Percentiles rank a stretch among this genome's conserved stretches.
phyloP scores from a whole-genome alignment of 2,797 vertebrate genomes.

The Triplophysa yarkandensis region DNA sequence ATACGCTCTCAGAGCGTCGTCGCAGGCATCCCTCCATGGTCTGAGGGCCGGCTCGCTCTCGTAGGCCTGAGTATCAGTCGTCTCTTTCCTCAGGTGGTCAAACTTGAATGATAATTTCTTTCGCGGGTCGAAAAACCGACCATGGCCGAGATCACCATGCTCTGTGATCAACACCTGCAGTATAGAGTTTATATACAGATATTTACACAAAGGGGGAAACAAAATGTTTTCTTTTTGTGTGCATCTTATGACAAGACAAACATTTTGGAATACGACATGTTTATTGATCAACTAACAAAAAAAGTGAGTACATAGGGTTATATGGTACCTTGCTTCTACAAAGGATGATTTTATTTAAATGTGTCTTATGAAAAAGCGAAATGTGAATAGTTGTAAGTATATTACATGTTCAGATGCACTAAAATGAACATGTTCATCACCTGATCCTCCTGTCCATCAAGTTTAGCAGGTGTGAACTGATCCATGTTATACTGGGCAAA shows the following conservation, averaged over 20 bases:
- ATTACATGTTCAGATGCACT: neutral
- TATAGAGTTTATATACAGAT: neutral
- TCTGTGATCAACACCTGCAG: slow-evolving; percentile 92
- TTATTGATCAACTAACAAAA: neutral
- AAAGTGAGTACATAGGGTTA: neutral
- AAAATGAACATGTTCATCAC: slow-evolving; percentile 65
- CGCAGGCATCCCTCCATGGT: slow-evolving; percentile 89
- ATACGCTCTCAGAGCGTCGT: slow-evolving; percentile 83
- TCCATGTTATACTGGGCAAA: slow-evolving; percentile 99
- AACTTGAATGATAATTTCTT: slow-evolving; percentile 94
- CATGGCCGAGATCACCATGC: slow-evolving; percentile 90
- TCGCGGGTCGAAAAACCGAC: slow-evolving; percentile 92
- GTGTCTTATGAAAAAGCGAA: no score
- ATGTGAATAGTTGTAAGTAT: no score
- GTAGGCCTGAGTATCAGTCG: slow-evolving; percentile 83
- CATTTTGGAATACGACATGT: neutral
- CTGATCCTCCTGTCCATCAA: slow-evolving; percentile 90
- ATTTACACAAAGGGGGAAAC: neutral
- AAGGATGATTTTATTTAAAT: no score
- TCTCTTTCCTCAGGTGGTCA: slow-evolving; percentile 94
- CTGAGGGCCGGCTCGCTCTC: slow-evolving; percentile 79
- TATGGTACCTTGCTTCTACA: no score
- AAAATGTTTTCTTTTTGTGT: neutral
- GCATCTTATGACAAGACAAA: neutral
- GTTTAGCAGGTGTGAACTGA: slow-evolving; percentile 90